These are phyloP conservation scores for Listronotus bonariensis DNA, from an alignment of 1,140 invertebrate genomes.

Conservation along the genomic window DNA sequence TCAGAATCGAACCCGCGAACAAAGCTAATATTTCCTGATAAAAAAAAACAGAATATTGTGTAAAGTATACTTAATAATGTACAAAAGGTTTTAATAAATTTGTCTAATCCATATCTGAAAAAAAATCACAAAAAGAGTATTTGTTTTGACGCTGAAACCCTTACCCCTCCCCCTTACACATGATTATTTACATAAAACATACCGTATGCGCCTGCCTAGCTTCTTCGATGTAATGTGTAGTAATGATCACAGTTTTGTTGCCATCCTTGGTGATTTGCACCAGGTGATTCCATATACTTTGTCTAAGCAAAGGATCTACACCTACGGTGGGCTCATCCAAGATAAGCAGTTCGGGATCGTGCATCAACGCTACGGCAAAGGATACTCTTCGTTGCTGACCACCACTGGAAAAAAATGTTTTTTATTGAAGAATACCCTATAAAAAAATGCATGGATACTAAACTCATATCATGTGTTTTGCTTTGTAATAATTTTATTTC, in stretches of 20 bases:
- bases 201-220: conserved; percentile 74
- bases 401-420: conserved; percentile 69
- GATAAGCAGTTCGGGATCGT: conserved; percentile 90
- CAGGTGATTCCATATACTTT: conserved; percentile 74
- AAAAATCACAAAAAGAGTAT: too few species aligned
- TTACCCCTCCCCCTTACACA: too few species aligned
- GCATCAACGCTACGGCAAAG: conserved; percentile 89
- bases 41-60: neutral
- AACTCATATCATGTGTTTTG: too few species aligned
- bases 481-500: too few species aligned
- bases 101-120: too few species aligned
- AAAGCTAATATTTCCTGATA: too few species aligned
- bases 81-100: too few species aligned
- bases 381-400: conserved; percentile 91
- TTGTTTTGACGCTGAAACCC: too few species aligned
- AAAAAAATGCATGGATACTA: too few species aligned
- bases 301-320: conserved; percentile 74
- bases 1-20: too few species aligned
- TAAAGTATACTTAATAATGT: neutral
- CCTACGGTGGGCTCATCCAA: conserved; percentile 94
- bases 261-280: conserved; percentile 67
- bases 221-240: conserved; percentile 81
- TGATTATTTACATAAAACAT: conserved; percentile 39
- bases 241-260: conserved; percentile 74
- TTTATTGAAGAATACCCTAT: too few species aligned